A percentile compares a stretch with the other conserved stretches of the same genome.
These are phyloP conservation scores for Yponomeuta evonymella DNA, from an alignment of 2,888 invertebrate genomes.

Conservation along the genomic window DNA sequence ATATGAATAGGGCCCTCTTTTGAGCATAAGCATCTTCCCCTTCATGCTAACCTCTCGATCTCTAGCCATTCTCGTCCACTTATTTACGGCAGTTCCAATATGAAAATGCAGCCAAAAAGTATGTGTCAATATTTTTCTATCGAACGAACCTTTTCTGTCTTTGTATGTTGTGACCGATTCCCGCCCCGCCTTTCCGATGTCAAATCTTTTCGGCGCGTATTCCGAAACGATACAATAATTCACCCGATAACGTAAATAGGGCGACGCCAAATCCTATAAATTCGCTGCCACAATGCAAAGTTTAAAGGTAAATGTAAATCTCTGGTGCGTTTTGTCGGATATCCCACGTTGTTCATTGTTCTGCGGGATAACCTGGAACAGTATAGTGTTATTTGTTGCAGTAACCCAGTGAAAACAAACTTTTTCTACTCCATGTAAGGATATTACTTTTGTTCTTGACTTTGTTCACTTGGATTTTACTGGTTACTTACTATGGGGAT, in stretches of 20 bases:
- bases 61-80: no score
- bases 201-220: constrained; percentile 54
- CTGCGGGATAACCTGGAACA: not conserved
- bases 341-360: not conserved
- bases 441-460: no score
- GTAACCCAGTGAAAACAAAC: no score
- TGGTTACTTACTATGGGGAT: no score
- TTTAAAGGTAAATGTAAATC: constrained; percentile 19
- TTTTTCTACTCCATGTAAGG: no score
- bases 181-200: constrained; percentile 66
- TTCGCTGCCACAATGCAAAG: constrained; percentile 22
- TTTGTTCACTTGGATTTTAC: no score
- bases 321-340: constrained; percentile 12
- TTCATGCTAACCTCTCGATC: no score
- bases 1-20: no score
- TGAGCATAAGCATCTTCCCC: no score
- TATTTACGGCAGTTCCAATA: no score
- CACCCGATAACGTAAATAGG: constrained; percentile 17
- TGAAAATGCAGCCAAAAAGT: no score
- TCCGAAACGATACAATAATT: constrained; percentile 28
- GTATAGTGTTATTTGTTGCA: not conserved
- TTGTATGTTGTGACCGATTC: constrained; percentile 6
- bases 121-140: not conserved
- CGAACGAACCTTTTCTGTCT: not conserved
- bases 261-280: constrained; percentile 47